These are phyloP conservation scores for Diarsia rubi DNA, from an alignment of 2,888 invertebrate species.

Conservation along the genomic window DNA sequence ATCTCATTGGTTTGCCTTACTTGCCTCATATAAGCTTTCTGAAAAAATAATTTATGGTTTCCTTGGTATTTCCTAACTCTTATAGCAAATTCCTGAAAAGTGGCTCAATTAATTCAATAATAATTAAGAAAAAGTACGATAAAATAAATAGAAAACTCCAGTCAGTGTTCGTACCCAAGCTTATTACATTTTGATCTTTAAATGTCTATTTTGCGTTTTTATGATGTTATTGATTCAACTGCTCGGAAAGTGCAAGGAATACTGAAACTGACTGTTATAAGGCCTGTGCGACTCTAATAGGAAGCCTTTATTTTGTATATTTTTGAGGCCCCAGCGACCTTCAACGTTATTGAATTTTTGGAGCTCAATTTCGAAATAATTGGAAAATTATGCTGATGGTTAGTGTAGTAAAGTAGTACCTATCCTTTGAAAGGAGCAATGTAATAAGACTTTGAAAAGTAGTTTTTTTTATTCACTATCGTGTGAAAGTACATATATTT, in stretches of 20 bases:
- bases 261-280: background rate
- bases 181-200: background rate
- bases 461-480: conserved; percentile 34
- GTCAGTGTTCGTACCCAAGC: background rate
- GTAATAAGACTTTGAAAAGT: conserved; percentile 30
- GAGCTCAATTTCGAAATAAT: conserved; percentile 22
- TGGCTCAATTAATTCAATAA: background rate
- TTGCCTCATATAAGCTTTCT: background rate
- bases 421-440: conserved; percentile 33
- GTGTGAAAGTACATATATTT: background rate
- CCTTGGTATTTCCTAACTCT: background rate
- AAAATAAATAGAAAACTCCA: background rate
- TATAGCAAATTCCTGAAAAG: background rate
- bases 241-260: conserved; percentile 8
- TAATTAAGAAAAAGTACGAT: background rate
- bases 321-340: conserved; percentile 19
- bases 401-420: conserved; percentile 36
- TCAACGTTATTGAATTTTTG: conserved; percentile 58
- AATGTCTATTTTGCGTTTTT: background rate
- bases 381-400: conserved; percentile 52
- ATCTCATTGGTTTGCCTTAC: background rate
- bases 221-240: background rate
- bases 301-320: conserved; percentile 24
- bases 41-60: background rate
- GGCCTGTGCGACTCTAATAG: background rate